Conservation (phyloP, 2,888 invertebrate species). For the Thecocarcelia acutangulata region DNA sequence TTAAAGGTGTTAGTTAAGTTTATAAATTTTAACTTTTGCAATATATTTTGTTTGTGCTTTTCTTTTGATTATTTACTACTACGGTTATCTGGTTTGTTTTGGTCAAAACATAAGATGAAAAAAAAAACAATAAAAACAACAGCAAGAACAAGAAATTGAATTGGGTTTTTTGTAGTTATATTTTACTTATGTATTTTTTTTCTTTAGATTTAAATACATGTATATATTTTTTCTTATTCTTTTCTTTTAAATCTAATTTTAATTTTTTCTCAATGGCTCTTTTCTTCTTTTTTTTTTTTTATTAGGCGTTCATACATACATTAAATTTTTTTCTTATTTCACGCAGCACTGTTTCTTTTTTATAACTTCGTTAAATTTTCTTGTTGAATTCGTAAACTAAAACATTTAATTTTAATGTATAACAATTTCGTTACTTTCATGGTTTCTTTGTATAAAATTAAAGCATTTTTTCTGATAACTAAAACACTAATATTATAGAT, state of each 20-base stretch:
- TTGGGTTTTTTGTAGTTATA: neutral
- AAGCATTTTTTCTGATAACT: conserved; percentile 4
- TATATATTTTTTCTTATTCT: neutral
- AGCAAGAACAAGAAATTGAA: conserved; percentile 4
- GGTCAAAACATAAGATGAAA: conserved; percentile 48
- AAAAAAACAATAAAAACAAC: conserved; percentile 37
- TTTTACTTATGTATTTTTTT: neutral
- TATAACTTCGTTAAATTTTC: conserved; percentile 14
- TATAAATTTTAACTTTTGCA: conserved; percentile 17
- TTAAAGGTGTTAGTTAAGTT: neutral
- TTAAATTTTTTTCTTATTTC: conserved; percentile 1
- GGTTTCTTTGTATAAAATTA: conserved; percentile 1
- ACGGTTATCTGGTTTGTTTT: conserved; percentile 56
- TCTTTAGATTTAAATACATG: neutral
- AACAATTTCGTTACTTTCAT: conserved; percentile 30
- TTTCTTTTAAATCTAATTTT: neutral
- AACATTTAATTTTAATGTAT: conserved; percentile 7
- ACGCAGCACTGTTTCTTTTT: conserved; percentile 27
- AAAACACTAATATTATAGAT: conserved; percentile 30
- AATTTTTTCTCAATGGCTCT: conserved; percentile 38
- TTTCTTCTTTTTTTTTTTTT: conserved; percentile 6
- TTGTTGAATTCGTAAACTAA: conserved; percentile 12
- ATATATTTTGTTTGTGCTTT: neutral
- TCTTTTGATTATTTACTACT: conserved; percentile 23
- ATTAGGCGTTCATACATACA: conserved; percentile 30